These are phyloP conservation scores for Heliangelus exortis DNA, from an alignment of 2,797 vertebrate genomes.

Conservation along the genomic window DNA sequence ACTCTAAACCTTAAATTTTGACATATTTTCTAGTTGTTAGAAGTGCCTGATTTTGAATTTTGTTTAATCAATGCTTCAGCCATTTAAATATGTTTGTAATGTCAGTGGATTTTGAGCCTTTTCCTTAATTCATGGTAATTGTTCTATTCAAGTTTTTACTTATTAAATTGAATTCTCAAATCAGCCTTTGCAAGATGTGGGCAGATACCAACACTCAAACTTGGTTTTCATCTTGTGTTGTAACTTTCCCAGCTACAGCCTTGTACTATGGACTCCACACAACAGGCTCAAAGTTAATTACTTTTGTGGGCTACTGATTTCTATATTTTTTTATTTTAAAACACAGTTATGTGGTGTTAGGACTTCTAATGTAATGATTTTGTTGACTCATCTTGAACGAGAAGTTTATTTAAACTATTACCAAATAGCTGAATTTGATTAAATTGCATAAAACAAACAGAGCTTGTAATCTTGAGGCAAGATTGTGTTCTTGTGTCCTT, in stretches of 20 bases:
- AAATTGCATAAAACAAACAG: conserved; percentile 66
- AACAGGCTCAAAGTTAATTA: not conserved
- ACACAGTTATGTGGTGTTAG: not conserved
- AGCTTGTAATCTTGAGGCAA: conserved; percentile 28
- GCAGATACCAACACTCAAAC: not conserved
- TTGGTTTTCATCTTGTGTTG: not conserved
- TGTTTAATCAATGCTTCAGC: not conserved
- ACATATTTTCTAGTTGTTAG: not conserved
- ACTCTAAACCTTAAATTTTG: not conserved
- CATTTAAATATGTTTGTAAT: not conserved
- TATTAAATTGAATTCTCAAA: not conserved
- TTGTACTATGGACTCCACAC: not conserved
- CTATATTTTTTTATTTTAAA: not conserved
- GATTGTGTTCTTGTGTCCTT: conserved; percentile 19
- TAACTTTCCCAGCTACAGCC: not conserved
- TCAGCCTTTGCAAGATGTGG: not conserved
- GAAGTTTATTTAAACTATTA: conserved; percentile 50
- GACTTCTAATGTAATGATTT: not conserved
- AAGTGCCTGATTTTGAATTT: not conserved
- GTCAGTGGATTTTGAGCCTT: not conserved
- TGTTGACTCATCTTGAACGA: conserved; percentile 19
- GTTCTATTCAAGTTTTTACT: not conserved
- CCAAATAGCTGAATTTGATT: conserved; percentile 54
- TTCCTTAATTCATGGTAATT: not conserved
- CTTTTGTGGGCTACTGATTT: not conserved